phyloP scores from a whole-genome alignment of 2,888 invertebrate species.

The Drosophila antonietae region DNA sequence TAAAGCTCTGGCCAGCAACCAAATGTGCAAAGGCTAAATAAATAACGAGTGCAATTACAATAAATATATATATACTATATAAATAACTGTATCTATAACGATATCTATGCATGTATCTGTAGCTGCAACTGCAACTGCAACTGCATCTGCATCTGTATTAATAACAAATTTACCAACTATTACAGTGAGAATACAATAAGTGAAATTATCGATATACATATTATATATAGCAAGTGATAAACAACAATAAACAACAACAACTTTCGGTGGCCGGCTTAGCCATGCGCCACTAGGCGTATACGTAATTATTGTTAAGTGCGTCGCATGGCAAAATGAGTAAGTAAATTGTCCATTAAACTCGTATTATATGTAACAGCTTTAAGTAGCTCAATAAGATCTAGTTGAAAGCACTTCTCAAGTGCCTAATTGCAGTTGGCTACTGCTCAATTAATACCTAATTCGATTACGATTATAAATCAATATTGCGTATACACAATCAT shows the following conservation, averaged over 20 bases:
- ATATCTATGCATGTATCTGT: background rate
- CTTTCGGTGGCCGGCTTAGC: slow-evolving; percentile 27
- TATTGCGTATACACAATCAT: slow-evolving; percentile 49
- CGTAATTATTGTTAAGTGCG: slow-evolving; percentile 50
- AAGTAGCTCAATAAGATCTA: background rate
- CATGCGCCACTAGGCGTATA: slow-evolving; percentile 68
- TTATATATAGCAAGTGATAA: slow-evolving; percentile 7
- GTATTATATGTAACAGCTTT: background rate
- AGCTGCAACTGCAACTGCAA: too few species aligned
- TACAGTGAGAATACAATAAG: slow-evolving; percentile 29
- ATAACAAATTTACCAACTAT: slow-evolving; percentile 38
- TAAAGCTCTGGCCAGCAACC: slow-evolving; percentile 31
- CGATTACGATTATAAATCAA: slow-evolving; percentile 39
- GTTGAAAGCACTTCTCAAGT: slow-evolving; percentile 4
- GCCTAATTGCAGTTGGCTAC: slow-evolving; percentile 21
- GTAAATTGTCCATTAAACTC: slow-evolving; percentile 25
- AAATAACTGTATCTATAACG: background rate
- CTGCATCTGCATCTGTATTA: slow-evolving; percentile 11
- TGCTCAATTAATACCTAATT: slow-evolving; percentile 61
- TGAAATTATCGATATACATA: slow-evolving; percentile 12
- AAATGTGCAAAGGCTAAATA: slow-evolving; percentile 37
- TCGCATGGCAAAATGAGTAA: slow-evolving; percentile 65
- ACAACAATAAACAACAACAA: slow-evolving; percentile 33
- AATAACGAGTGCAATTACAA: slow-evolving; percentile 34
- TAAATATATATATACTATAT: background rate